A percentile compares a stretch with the other conserved stretches of the same genome.
phyloP scores from a whole-genome alignment of 2,113 vertebrate species.

The human region DNA sequence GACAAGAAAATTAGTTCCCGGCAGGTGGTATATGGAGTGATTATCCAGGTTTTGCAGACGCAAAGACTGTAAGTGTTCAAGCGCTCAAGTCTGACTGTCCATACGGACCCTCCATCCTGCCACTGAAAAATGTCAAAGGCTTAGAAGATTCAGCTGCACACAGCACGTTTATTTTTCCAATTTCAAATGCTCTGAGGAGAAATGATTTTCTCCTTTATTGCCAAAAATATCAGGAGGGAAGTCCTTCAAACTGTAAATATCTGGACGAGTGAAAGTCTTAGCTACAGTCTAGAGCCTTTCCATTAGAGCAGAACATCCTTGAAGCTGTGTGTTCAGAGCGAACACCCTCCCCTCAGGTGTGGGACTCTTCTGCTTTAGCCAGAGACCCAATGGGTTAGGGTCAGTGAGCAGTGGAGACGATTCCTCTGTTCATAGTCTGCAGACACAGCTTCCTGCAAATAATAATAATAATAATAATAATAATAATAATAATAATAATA shows the following conservation, averaged over 20 bases:
- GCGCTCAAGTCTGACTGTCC: background rate
- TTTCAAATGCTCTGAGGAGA: slow-evolving; percentile 7
- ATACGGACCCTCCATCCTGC: background rate
- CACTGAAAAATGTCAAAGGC: background rate
- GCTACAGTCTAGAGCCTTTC: background rate
- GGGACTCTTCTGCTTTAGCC: background rate
- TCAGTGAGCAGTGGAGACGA: background rate
- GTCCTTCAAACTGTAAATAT: background rate
- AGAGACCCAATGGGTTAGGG: background rate
- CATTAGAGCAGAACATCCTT: background rate
- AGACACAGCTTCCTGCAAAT: background rate
- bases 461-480: no score
- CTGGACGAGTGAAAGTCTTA: background rate
- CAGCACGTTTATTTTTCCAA: background rate
- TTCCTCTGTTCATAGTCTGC: background rate
- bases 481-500: no score
- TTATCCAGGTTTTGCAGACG: background rate
- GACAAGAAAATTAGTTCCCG: background rate
- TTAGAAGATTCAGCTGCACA: background rate
- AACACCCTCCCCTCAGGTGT: background rate
- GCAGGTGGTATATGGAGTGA: background rate
- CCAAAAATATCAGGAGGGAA: background rate
- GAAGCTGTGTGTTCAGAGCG: background rate
- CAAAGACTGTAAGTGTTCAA: background rate
- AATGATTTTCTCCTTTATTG: slow-evolving; percentile 3